Evolutionary conservation across 2,797 vertebrate genomes (phyloP).

Genomic region (Notoglanidium macrostoma): DNA sequence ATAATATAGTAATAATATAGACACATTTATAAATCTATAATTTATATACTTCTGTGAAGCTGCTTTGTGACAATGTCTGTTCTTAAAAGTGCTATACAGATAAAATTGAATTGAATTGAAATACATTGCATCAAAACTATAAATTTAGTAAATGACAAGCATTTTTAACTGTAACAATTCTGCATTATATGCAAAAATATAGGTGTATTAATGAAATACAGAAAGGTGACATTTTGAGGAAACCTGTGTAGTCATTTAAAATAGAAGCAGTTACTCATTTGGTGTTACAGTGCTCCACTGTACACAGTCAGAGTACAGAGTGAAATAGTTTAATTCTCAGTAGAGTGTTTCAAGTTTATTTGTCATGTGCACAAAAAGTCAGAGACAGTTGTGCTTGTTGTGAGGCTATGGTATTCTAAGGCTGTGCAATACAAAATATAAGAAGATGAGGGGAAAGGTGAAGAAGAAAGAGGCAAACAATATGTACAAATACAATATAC

Average conservation of each 20-base stretch:
- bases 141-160: no score
- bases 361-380: neutral
- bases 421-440: neutral
- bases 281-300: no score
- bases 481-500: neutral
- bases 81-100: no score
- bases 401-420: neutral
- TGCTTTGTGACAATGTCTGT: no score
- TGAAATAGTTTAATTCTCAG: neutral
- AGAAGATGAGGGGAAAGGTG: neutral
- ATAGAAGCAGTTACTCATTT: neutral
- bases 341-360: neutral
- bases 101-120: no score
- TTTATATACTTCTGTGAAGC: no score
- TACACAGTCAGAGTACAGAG: neutral
- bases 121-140: no score
- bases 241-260: no score
- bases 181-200: neutral
- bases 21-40: no score
- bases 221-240: no score
- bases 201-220: no score
- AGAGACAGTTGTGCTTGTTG: neutral
- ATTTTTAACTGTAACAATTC: neutral
- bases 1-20: neutral
- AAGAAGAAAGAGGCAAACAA: neutral